Evolutionary conservation across 1,140 invertebrate species (phyloP).

Genomic region (Periplaneta americana): DNA sequence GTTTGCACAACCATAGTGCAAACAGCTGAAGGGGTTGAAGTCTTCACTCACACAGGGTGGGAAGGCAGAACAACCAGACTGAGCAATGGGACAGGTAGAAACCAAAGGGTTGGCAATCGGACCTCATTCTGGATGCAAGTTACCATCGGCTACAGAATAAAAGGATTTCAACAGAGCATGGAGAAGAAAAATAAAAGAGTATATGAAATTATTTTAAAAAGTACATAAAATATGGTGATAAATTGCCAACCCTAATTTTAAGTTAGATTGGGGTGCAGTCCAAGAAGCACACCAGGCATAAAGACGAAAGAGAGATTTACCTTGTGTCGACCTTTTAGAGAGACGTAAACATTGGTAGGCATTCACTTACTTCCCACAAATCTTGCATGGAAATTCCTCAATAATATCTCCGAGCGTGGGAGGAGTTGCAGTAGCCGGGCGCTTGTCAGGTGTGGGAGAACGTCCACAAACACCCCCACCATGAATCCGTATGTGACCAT

Average conservation of each 20-base stretch:
- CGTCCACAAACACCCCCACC: slow-evolving; percentile 40
- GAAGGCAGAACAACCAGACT: no score
- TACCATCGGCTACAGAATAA: not conserved
- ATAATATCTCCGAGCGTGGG: slow-evolving; percentile 25
- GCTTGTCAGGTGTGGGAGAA: slow-evolving; percentile 46
- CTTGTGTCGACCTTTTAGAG: slow-evolving; percentile 3
- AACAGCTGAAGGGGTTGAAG: not conserved
- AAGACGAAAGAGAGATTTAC: slow-evolving; percentile 7
- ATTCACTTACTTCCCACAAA: slow-evolving; percentile 93
- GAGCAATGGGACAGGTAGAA: no score
- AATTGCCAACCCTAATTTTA: not conserved
- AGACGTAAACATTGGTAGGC: not conserved
- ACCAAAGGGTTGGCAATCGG: not conserved
- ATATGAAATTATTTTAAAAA: not conserved
- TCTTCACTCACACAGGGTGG: not conserved
- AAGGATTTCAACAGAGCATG: not conserved
- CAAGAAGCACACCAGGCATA: slow-evolving; percentile 7
- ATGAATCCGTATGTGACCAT: slow-evolving; percentile 68
- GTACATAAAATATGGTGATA: not conserved
- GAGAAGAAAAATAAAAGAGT: not conserved
- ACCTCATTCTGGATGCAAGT: not conserved
- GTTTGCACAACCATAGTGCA: not conserved
- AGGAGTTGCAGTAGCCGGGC: slow-evolving; percentile 23
- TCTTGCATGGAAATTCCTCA: slow-evolving; percentile 82
- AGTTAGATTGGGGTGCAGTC: not conserved